These are phyloP conservation scores for Cyclargus thomasi DNA, from an alignment of 1,140 invertebrate genomes.

Conservation along the genomic window DNA sequence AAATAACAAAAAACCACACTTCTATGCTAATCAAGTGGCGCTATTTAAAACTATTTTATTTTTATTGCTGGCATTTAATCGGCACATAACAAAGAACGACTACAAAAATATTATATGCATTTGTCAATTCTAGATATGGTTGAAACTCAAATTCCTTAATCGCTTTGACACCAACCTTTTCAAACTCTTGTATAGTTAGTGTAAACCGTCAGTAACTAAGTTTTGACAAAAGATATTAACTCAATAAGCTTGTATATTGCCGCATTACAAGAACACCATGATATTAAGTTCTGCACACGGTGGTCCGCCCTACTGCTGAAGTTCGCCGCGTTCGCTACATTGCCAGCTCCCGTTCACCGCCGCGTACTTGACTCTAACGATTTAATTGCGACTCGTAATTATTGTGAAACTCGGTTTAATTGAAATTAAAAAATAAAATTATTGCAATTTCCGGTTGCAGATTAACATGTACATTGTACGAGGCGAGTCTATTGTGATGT, in stretches of 20 bases:
- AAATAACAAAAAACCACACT: background rate
- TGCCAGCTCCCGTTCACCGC: background rate
- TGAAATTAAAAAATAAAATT: conserved; percentile 16
- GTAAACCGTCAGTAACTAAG: no score
- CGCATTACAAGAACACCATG: no score
- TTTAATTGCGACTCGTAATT: background rate
- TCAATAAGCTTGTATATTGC: no score
- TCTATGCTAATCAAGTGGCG: background rate
- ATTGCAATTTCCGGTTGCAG: conserved; percentile 2
- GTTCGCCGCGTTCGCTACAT: no score
- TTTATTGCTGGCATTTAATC: background rate
- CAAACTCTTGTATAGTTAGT: no score
- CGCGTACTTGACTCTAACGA: background rate
- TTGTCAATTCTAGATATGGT: no score
- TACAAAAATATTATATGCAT: background rate
- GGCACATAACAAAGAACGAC: background rate
- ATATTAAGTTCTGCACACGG: no score
- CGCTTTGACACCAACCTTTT: no score
- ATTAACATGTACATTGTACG: background rate
- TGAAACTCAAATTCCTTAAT: no score
- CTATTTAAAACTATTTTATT: background rate
- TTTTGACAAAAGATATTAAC: no score
- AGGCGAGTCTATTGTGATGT: background rate
- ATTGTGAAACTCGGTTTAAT: conserved; percentile 4
- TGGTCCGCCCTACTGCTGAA: background rate